These are phyloP conservation scores for Dolichopus griseipennis DNA, from an alignment of 2,888 invertebrate genomes.

Conservation along the genomic window DNA sequence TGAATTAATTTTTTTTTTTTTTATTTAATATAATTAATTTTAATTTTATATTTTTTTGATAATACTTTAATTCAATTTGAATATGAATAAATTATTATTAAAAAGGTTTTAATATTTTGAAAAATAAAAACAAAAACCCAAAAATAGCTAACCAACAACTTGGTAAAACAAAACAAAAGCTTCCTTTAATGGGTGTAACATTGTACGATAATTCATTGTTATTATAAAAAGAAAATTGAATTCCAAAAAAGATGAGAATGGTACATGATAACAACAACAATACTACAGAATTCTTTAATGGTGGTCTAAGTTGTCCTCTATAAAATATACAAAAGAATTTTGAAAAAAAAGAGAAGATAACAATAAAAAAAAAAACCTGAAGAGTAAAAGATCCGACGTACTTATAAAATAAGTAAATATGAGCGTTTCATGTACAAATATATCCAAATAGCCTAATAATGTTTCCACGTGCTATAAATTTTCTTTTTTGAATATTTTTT, in stretches of 20 bases:
- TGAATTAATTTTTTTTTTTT: no score
- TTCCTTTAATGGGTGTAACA: conserved; percentile 6
- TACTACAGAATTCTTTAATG: neutral
- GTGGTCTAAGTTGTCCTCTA: neutral
- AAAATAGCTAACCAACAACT: neutral
- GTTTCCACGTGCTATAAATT: conserved; percentile 1
- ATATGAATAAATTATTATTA: neutral
- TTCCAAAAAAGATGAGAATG: neutral
- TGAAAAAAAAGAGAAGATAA: neutral
- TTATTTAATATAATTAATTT: no score
- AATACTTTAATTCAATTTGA: neutral
- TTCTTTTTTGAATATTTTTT: neutral
- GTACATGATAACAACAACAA: neutral
- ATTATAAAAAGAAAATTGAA: neutral
- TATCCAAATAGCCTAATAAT: neutral
- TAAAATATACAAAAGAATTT: no score
- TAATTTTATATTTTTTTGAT: neutral
- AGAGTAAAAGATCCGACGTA: no score
- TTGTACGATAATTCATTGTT: neutral
- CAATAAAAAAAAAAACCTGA: no score
- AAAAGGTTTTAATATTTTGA: neutral
- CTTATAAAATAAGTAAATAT: neutral
- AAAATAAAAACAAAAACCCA: neutral
- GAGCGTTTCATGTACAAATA: neutral
- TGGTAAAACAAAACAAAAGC: neutral